phyloP scores from a whole-genome alignment of 1,140 invertebrate species.

The Euborellia annulipes region DNA sequence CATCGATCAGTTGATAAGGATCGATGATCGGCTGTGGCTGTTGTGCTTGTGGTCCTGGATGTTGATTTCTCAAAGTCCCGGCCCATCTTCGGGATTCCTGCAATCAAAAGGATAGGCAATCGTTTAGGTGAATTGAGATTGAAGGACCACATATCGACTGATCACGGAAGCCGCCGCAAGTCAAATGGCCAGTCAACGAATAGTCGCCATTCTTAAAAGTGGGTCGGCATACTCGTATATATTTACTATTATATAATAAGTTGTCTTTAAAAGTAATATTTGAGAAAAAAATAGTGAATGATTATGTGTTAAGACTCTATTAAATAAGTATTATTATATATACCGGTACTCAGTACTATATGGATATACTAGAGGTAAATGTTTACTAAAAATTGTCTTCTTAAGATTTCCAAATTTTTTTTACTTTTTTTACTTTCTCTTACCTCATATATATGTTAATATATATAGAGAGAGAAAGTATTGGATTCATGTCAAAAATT shows the following conservation, averaged over 20 bases:
- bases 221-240: constrained; percentile 19
- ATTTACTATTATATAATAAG: constrained; percentile 1
- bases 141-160: constrained; percentile 24
- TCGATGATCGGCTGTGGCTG: constrained; percentile 46
- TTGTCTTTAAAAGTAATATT: neutral
- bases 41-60: constrained; percentile 53
- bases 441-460: too few species aligned
- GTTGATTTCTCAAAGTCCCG: constrained; percentile 46
- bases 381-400: too few species aligned
- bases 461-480: too few species aligned
- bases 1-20: constrained; percentile 67
- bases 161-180: constrained; percentile 20
- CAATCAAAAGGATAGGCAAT: constrained; percentile 12
- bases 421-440: too few species aligned
- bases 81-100: constrained; percentile 22
- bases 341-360: too few species aligned
- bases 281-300: too few species aligned
- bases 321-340: too few species aligned
- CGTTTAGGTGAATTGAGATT: constrained; percentile 29
- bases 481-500: too few species aligned
- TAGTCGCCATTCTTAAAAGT: neutral
- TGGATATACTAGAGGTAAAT: too few species aligned
- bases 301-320: too few species aligned
- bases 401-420: too few species aligned
- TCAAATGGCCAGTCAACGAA: constrained; percentile 19